These are phyloP conservation scores for Crepidodera aurea DNA, from an alignment of 2,888 invertebrate genomes.

Conservation along the genomic window DNA sequence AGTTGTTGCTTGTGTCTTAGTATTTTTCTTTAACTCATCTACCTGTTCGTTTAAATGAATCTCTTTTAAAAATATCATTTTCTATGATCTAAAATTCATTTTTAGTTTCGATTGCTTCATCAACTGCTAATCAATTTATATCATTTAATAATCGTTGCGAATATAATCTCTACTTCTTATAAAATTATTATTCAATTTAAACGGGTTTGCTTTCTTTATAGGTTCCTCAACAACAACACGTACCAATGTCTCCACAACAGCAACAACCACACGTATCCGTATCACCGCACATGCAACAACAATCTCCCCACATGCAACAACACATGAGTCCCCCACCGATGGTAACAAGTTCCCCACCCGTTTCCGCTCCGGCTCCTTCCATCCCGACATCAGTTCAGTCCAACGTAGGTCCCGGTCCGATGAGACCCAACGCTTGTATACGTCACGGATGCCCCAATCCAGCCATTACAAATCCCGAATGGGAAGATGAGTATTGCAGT, in stretches of 20 bases:
- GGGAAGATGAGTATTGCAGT: slow-evolving; percentile 97
- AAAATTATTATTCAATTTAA: too few species aligned
- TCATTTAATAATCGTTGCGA: too few species aligned
- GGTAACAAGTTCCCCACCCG: slow-evolving; percentile 67
- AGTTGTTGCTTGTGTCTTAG: too few species aligned
- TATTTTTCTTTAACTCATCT: too few species aligned
- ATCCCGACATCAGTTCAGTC: slow-evolving; percentile 60
- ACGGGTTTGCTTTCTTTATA: too few species aligned
- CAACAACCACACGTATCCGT: slow-evolving; percentile 39
- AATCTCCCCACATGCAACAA: slow-evolving; percentile 31
- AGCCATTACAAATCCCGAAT: slow-evolving; percentile 89
- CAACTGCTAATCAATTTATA: too few species aligned
- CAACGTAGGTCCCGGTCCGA: slow-evolving; percentile 41
- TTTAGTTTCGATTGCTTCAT: too few species aligned
- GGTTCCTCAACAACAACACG: slow-evolving; percentile 57
- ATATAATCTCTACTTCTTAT: too few species aligned
- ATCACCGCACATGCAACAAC: slow-evolving; percentile 57
- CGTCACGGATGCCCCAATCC: slow-evolving; percentile 91
- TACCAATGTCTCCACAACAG: slow-evolving; percentile 58
- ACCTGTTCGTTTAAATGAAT: too few species aligned
- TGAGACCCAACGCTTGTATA: slow-evolving; percentile 72
- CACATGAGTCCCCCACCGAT: slow-evolving; percentile 63
- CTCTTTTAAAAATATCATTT: too few species aligned
- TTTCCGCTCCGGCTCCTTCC: slow-evolving; percentile 56
- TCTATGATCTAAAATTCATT: too few species aligned